Base-by-base conservation (phyloP, 1,140 invertebrate species). In the Lordiphosa mommai region DNA sequence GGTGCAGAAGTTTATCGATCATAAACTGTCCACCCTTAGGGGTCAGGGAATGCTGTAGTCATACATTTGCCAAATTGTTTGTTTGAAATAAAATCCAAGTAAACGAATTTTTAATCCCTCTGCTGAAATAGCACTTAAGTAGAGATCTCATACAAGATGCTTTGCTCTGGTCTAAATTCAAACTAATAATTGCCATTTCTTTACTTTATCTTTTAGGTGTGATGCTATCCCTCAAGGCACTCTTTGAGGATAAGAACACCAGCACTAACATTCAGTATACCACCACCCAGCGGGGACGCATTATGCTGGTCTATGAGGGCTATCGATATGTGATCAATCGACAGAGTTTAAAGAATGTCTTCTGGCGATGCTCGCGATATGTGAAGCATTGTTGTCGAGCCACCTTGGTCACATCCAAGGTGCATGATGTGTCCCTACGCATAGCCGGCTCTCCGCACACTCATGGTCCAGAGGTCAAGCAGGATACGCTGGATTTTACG, bases 341-440 rank as follows among this genome's bases (percentile, higher is more conserved):
- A 0, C 86, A 89, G 51, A 88, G 86, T 16, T 53, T 79, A 4
- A 89, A 89, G 41, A 89, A 89, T 53, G 76, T 89, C 4, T 89
- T 89, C 50, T 89, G 88, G 88, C 59, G 88, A 1, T 89, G 88
- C 47, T 85, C 86, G 0, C 71, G 87, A 10, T 89, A 89, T 48
- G 88, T 89, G 8, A 88, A 88, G 50, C 85, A 79, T 48, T 72
- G 72, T 8, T 89, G 88, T 57, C 61, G 88, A 0, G 87, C 88
- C 13, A 88, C 88, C 0, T 41, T 88, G 13, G 88, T 88, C 4
- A 89, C 88, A 1, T 89, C 87, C 5, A 89, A 88, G 60, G 34
- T 72, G 2, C 66, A 70, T 30, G 79, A 86, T 43, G 76, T 72
- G 0, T 51, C 70, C 0, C 49, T 89, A 5, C 70, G 87, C 0